A percentile compares a stretch with the other conserved stretches of the same genome.
Conservation (phyloP, 2,113 vertebrate genomes). For the Kobus ellipsiprymnus region DNA sequence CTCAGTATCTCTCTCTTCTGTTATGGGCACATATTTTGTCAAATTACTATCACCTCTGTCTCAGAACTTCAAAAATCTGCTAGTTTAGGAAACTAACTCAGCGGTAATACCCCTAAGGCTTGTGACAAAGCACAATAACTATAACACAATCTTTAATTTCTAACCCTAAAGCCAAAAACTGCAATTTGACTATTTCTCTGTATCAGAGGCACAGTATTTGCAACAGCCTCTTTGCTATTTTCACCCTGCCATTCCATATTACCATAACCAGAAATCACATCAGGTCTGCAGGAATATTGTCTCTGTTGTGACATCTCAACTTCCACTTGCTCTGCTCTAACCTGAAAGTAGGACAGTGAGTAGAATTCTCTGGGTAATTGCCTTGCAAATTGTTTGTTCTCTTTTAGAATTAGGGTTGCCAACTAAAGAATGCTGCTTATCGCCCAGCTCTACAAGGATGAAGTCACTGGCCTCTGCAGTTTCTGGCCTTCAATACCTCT, state of each 20-base stretch:
- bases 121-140: not conserved
- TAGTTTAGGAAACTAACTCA: not conserved
- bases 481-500: not conserved
- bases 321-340: not conserved
- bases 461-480: not conserved
- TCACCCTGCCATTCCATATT: rapidly evolving
- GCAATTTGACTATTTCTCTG: not conserved
- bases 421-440: not conserved
- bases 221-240: not conserved
- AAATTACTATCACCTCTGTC: not conserved
- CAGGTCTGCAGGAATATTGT: rapidly evolving
- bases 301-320: not conserved
- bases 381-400: not conserved
- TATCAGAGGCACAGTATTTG: not conserved
- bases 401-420: not conserved
- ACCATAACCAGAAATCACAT: not conserved
- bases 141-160: not conserved
- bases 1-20: not conserved
- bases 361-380: rapidly evolving
- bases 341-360: not conserved
- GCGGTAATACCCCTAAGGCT: not conserved
- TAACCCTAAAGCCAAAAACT: not conserved
- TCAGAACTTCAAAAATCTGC: not conserved
- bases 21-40: not conserved
- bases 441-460: not conserved